Evolutionary conservation across 37 sponge, comb jelly and placozoan species (phyloP).

Genomic region (Tethya wilhelma): DNA sequence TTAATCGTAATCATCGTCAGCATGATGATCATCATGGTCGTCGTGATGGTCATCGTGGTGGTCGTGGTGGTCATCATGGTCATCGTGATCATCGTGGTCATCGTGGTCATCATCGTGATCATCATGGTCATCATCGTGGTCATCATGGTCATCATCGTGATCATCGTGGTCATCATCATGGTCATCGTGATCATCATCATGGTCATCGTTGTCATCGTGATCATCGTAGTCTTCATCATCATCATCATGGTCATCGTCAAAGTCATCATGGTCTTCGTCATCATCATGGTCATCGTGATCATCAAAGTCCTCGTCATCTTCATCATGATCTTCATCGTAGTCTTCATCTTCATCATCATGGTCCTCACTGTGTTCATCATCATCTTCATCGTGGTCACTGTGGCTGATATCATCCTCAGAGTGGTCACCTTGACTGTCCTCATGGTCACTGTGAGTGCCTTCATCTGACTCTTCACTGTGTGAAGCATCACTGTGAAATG

Average conservation of each 20-base stretch:
- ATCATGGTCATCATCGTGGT: background rate
- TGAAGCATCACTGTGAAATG: too few relatives aligned
- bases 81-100: background rate
- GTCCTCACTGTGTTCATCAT: background rate
- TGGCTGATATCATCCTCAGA: too few relatives aligned
- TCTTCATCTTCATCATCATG: background rate
- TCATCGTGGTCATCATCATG: slow-evolving; percentile 4
- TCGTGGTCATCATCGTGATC: background rate
- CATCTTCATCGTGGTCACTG: background rate
- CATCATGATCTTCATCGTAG: background rate
- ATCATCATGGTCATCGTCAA: background rate
- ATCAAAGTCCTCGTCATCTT: background rate
- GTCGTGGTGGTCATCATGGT: background rate
- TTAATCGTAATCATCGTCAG: background rate
- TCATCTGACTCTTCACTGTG: too few relatives aligned
- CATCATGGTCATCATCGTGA: background rate
- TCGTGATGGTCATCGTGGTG: background rate
- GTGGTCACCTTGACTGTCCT: too few relatives aligned
- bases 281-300: background rate
- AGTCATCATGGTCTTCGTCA: background rate
- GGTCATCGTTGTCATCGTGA: background rate
- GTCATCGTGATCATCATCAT: background rate
- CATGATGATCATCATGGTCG: background rate
- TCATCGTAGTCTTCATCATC: background rate
- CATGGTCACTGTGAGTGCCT: too few relatives aligned